Evolutionary conservation across 2,888 invertebrate species (phyloP), one percentile per base, ranked within the genome.

Genomic region (Torymus texanus): DNA sequence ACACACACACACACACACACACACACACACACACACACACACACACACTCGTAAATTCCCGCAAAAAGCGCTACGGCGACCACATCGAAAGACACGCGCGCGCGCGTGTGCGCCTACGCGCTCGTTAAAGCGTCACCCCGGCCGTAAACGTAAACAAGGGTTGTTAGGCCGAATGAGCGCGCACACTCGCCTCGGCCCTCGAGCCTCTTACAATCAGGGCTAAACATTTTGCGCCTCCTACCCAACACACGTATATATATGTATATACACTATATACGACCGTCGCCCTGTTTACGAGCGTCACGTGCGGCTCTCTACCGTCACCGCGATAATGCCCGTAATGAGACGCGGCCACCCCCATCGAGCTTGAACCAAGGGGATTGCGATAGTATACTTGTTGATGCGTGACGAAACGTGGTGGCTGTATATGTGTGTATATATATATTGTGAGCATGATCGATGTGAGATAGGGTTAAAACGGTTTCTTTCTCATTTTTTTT

Each of bases 101-200:
- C 87, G 88, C 88, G 86, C 21, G 21, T 21, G 21, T 21, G 21
- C 21, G 21, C 21, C 21, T 21, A 21, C 21, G 29, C 86, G 88
- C 87, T 88, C 88, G 86, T 88, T 88, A 88, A 88, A 87, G 86
- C 29, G 29, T 29, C 29, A 3, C 87, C 85, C 84, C 85, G 87
- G 87, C 87, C 85, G 87, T 89, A 89, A 89, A 89, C 88, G 87
- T 88, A 89, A 89, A 89, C 89, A 89, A 89, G 89, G 89, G 87
- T 86, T 86, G 87, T 89, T 88, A 86, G 86, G 83, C 80, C 86
- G 86, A 85, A 77, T 66, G 72, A 71, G 84, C 83, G 83, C 85
- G 83, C 82, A 79, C 65, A 84, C 82, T 82, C 82, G 82, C 81
- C 21, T 21, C 21, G 21, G 21, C 21, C 21, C 21, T 24, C 59